Base-by-base conservation (phyloP, 2,113 vertebrate species). In the Phylloscopus trochiloides region DNA sequence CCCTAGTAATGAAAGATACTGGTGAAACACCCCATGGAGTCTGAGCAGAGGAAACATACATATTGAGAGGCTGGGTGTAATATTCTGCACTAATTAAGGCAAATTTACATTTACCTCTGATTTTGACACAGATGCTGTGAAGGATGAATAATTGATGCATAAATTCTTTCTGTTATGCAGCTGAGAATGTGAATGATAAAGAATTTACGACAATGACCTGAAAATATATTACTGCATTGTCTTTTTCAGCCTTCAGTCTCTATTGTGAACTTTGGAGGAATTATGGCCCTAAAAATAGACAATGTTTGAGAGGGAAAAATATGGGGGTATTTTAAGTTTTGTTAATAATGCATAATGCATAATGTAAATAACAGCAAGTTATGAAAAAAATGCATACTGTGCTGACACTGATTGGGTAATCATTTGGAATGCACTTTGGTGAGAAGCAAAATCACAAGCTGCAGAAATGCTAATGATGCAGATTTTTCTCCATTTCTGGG, bases 91-190 rank as follows among this genome's bases (percentile, higher is more conserved):
- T 72, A 65, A 90, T 88, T 82, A 55, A 82, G 52, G 36, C 38
- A 78, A 52, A 70, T 87, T 81, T 92, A 40, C 24, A 29, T 79
- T 74, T 92, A 52, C 21, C 31, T 85, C 43, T 75, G 38, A 75
- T 88, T 93, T 79, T 93, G 78, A 70, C 70, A 47, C 50, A 88
- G 61, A 26, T 73, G 63, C 75, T 74, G 14, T 66, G 47, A 58
- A 73, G 17, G 5, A 54, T 88, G 86, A 95, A 40, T 74, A 79
- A 67, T 29, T 73, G 38, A 48, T 70, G 29, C 40, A 26, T 50
- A 61, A 57, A 43, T 45, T 42, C 16, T 42, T 89, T 84, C 31
- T 85, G 29, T 82, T 54, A 8, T 17, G 31, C 36, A 72, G 52
- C 61, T 93, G 22, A 55, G 52, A 88, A 82, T 57, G 12, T 38